These are phyloP conservation scores for Zoanthus solanderi DNA, from an alignment of 92 coral and sea anemone species.

Conservation along the genomic window DNA sequence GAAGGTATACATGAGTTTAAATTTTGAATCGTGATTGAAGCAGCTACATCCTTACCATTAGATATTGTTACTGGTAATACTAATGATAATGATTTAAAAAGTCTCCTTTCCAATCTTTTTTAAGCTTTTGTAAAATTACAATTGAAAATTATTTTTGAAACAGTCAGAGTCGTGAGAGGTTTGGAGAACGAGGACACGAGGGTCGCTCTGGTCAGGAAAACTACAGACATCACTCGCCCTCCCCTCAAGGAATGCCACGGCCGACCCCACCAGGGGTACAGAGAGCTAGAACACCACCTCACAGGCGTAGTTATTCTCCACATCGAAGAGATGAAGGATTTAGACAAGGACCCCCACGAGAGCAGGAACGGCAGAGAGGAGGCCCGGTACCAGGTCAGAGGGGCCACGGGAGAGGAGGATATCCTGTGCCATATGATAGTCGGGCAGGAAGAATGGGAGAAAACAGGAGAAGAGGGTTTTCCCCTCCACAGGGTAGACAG, in stretches of 20 bases:
- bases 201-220: conserved; percentile 76
- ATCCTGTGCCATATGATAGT: conserved; percentile 71
- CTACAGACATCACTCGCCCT: conserved; percentile 78
- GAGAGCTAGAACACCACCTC: conserved; percentile 61
- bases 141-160: background rate
- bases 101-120: too few species aligned
- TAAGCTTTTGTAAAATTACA: background rate
- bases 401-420: conserved; percentile 75
- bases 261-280: conserved; percentile 70
- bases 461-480: conserved; percentile 74
- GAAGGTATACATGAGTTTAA: too few species aligned
- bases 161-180: conserved; percentile 74
- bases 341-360: conserved; percentile 80
- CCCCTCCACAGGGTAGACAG: conserved; percentile 74
- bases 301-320: conserved; percentile 68
- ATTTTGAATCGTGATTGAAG: too few species aligned
- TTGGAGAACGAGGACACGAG: conserved; percentile 81
- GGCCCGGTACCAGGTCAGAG: conserved; percentile 70
- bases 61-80: too few species aligned
- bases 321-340: conserved; percentile 84
- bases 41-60: too few species aligned
- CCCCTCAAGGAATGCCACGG: conserved; percentile 74
- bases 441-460: conserved; percentile 76
- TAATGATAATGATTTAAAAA: too few species aligned
- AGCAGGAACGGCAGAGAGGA: conserved; percentile 65